These are phyloP conservation scores for Lasius platythorax DNA, from an alignment of 2,888 invertebrate genomes.

Conservation along the genomic window DNA sequence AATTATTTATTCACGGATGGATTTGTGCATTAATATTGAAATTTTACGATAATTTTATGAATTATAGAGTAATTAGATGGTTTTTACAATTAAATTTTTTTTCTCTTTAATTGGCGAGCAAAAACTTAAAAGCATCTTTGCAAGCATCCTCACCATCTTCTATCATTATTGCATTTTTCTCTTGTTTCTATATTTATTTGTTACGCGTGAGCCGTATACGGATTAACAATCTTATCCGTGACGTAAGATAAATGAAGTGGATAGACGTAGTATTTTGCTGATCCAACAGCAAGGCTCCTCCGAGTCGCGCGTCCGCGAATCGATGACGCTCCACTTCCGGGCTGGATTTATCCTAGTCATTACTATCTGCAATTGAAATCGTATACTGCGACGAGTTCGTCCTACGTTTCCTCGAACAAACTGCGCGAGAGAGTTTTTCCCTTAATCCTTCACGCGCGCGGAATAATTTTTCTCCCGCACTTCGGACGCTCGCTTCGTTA, in stretches of 20 bases:
- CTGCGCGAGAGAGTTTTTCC: background rate
- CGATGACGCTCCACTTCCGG: slow-evolving; percentile 45
- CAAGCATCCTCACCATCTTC: background rate
- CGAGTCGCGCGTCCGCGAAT: slow-evolving; percentile 36
- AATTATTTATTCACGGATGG: background rate
- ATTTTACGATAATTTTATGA: background rate
- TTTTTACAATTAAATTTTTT: background rate
- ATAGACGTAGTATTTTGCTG: slow-evolving; percentile 28
- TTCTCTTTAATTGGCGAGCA: too few relatives aligned
- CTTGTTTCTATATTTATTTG: background rate
- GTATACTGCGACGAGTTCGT: background rate
- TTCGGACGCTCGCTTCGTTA: slow-evolving; percentile 22
- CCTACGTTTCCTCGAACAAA: slow-evolving; percentile 7
- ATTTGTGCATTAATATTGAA: background rate
- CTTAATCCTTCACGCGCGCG: slow-evolving; percentile 28
- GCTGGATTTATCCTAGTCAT: slow-evolving; percentile 40
- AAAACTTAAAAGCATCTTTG: background rate
- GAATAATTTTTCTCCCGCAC: slow-evolving; percentile 39
- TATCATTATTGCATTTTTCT: slow-evolving; percentile 17
- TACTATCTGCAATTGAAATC: slow-evolving; percentile 52
- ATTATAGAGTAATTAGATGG: background rate
- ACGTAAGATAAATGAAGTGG: slow-evolving; percentile 21
- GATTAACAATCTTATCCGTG: slow-evolving; percentile 31
- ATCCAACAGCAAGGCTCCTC: slow-evolving; percentile 18
- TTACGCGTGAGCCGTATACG: slow-evolving; percentile 8